These are phyloP conservation scores for Laticauda laticaudata DNA, from an alignment of 2,113 vertebrate species.

Conservation along the genomic window DNA sequence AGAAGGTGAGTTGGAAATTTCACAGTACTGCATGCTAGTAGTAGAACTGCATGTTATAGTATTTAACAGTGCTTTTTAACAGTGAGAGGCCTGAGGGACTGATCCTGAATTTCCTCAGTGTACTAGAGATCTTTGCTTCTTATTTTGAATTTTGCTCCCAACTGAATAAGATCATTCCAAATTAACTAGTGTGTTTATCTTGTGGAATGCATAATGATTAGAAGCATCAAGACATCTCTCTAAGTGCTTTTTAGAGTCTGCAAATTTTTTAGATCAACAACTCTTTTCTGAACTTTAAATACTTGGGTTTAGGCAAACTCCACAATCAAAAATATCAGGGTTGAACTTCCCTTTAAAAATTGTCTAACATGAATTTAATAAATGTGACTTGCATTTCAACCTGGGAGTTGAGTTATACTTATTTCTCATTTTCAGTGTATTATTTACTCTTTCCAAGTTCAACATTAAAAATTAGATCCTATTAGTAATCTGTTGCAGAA, in stretches of 20 bases:
- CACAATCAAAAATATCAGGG: neutral
- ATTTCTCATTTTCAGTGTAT: conserved; percentile 22
- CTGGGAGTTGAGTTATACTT: neutral
- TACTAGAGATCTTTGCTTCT: neutral
- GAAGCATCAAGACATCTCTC: neutral
- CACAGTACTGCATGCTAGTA: neutral
- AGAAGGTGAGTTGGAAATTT: neutral
- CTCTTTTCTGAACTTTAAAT: neutral
- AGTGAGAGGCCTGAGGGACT: neutral
- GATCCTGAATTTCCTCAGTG: neutral
- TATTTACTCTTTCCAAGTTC: neutral
- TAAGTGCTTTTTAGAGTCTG: neutral
- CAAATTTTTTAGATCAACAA: neutral
- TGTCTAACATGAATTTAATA: conserved; percentile 23
- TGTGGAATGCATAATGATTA: neutral
- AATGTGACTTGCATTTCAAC: conserved; percentile 19
- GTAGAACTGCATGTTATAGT: neutral
- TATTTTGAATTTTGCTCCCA: neutral
- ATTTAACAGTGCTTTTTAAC: neutral
- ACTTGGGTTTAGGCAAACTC: neutral
- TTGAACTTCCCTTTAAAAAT: conserved; percentile 31
- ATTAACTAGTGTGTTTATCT: neutral
- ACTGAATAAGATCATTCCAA: neutral
- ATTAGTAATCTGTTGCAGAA: neutral
- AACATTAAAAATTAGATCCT: neutral